A percentile compares a stretch with the other conserved stretches of the same genome.
phyloP scores from a whole-genome alignment of 2,113 vertebrate genomes.

The Phylloscopus whistleri region DNA sequence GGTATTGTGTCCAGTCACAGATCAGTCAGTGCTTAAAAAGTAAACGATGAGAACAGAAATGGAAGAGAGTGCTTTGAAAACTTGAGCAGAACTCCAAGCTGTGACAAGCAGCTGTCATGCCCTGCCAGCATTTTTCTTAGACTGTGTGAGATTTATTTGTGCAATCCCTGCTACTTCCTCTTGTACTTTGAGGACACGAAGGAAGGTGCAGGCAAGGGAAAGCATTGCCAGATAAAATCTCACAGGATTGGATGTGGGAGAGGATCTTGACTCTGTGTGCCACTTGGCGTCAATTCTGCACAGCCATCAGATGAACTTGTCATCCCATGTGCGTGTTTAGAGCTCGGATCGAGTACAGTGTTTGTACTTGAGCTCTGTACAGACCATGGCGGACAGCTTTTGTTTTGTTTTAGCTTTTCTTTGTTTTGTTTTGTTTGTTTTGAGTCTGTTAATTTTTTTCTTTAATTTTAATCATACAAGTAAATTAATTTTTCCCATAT shows the following conservation, averaged over 20 bases:
- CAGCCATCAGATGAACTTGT: not conserved
- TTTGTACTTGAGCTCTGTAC: not conserved
- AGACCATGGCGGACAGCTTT: not conserved
- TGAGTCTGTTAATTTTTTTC: not conserved
- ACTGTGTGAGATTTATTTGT: not conserved
- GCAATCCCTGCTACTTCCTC: not conserved
- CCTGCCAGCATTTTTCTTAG: not conserved
- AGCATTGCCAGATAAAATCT: not conserved
- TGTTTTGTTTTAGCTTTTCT: not conserved
- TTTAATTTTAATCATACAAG: not conserved
- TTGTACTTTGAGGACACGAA: not conserved
- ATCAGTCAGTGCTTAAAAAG: not conserved
- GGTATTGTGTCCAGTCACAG: not conserved
- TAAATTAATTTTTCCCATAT: not conserved
- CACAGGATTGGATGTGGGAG: not conserved
- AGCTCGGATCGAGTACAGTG: not conserved
- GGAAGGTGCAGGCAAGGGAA: not conserved
- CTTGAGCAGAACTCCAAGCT: not conserved
- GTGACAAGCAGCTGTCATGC: accelerated
- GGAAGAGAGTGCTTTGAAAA: not conserved
- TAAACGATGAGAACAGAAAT: not conserved
- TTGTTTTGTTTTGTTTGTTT: not conserved
- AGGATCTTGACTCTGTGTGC: not conserved
- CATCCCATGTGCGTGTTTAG: not conserved
- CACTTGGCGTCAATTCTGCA: not conserved